Evolutionary conservation across 2,888 invertebrate genomes (phyloP).

Genomic region (Anorthoa munda): DNA sequence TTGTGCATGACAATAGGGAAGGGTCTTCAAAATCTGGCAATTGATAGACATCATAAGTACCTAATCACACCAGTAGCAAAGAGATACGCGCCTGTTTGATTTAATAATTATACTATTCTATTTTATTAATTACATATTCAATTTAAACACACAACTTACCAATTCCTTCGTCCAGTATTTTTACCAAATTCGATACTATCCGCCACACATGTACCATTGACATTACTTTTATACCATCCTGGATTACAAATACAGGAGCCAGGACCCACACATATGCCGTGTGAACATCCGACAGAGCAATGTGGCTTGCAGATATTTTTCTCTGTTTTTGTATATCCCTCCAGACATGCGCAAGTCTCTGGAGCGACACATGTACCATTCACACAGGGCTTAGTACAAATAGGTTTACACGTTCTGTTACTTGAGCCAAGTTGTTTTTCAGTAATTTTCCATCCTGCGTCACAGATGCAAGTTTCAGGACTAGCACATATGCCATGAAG

Average conservation of each 20-base stretch:
- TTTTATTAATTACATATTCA: no score
- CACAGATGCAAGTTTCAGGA: constrained; percentile 35
- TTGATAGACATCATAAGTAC: not conserved
- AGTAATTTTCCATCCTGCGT: constrained; percentile 30
- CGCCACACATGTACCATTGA: constrained; percentile 20
- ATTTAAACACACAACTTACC: constrained; percentile 12
- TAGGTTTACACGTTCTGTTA: constrained; percentile 18
- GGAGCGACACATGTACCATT: constrained; percentile 42
- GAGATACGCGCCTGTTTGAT: no score
- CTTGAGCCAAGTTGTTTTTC: not conserved
- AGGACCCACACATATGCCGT: constrained; percentile 39
- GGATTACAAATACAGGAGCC: constrained; percentile 33
- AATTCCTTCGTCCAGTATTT: not conserved
- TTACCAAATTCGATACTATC: not conserved
- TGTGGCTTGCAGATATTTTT: constrained; percentile 25
- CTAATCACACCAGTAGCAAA: not conserved
- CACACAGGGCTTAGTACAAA: constrained; percentile 26
- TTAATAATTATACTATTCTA: no score
- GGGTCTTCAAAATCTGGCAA: no score
- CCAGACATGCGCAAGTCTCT: constrained; percentile 42
- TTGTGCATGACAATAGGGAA: no score
- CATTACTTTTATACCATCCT: constrained; percentile 38
- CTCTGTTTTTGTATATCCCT: constrained; percentile 10
- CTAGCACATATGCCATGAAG: constrained; percentile 22
- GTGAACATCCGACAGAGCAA: constrained; percentile 21